phyloP scores from a whole-genome alignment of 2,113 vertebrate genomes.

The Cathartes aura region DNA sequence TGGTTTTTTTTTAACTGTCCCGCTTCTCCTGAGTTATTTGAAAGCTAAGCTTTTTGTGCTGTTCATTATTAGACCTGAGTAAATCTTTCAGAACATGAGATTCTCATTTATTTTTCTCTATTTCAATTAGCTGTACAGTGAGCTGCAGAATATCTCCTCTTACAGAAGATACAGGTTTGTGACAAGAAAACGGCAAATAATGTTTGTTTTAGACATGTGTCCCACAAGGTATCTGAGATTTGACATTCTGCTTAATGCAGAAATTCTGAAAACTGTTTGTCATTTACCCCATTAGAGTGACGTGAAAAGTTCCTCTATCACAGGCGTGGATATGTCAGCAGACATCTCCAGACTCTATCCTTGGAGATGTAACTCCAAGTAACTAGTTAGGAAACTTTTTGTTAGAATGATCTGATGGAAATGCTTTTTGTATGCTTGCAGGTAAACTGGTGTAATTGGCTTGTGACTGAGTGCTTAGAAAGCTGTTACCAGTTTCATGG shows the following conservation, averaged over 20 bases:
- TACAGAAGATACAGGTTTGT: neutral
- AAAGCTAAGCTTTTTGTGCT: neutral
- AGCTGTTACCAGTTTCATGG: neutral
- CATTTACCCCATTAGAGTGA: neutral
- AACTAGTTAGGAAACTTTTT: neutral
- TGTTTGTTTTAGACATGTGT: neutral
- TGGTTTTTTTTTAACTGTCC: neutral
- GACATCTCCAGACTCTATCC: neutral
- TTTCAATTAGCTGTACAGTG: neutral
- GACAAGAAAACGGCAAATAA: neutral
- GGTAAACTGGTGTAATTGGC: neutral
- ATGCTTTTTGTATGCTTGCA: neutral
- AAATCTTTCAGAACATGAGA: neutral
- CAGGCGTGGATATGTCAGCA: accelerated
- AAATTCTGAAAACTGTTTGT: neutral
- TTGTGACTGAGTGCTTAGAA: neutral
- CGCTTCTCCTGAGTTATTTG: neutral
- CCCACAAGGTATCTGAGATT: neutral
- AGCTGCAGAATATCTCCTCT: neutral
- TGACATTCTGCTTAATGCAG: neutral
- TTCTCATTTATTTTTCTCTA: neutral
- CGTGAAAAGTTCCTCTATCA: neutral
- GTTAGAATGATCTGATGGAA: neutral
- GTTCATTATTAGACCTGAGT: neutral
- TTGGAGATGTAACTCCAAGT: neutral